Evolutionary conservation across 2,888 invertebrate genomes (phyloP).

Genomic region (Tholera decimalis): DNA sequence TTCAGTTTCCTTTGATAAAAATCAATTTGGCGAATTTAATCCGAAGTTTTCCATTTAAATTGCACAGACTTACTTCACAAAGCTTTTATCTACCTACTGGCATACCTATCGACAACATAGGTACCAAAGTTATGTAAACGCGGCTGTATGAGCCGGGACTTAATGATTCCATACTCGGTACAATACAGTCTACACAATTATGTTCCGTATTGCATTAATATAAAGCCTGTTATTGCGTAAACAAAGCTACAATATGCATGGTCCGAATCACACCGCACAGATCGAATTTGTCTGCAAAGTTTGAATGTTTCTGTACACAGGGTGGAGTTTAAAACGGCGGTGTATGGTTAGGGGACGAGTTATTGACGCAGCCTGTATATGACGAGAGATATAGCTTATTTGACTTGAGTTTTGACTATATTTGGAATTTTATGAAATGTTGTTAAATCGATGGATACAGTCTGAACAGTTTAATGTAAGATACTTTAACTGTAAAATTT

Average conservation of each 20-base stretch:
- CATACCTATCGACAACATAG: conserved; percentile 36
- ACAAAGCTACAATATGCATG: conserved; percentile 72
- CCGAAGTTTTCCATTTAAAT: conserved; percentile 31
- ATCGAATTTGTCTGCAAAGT: conserved; percentile 91
- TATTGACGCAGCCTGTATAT: conserved; percentile 69
- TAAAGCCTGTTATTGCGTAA: conserved; percentile 70
- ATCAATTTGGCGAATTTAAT: conserved; percentile 1
- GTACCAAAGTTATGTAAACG: conserved; percentile 48
- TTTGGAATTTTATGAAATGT: conserved; percentile 7
- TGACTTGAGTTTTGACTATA: conserved; percentile 13
- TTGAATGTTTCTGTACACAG: conserved; percentile 86
- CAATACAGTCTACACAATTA: conserved; percentile 54
- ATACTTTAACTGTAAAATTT: neutral
- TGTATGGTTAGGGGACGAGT: conserved; percentile 73
- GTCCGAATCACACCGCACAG: conserved; percentile 81
- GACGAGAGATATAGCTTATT: conserved; percentile 34
- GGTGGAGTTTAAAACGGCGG: conserved; percentile 79
- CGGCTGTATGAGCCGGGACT: conserved; percentile 60
- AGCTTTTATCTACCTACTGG: conserved; percentile 25
- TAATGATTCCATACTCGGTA: conserved; percentile 62
- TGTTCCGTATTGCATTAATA: conserved; percentile 60
- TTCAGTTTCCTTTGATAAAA: conserved; percentile 6
- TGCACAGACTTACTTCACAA: conserved; percentile 23
- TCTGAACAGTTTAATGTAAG: no score
- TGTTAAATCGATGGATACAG: neutral